phyloP scores from a whole-genome alignment of 1,140 invertebrate species.

The Orchestia grillus region DNA sequence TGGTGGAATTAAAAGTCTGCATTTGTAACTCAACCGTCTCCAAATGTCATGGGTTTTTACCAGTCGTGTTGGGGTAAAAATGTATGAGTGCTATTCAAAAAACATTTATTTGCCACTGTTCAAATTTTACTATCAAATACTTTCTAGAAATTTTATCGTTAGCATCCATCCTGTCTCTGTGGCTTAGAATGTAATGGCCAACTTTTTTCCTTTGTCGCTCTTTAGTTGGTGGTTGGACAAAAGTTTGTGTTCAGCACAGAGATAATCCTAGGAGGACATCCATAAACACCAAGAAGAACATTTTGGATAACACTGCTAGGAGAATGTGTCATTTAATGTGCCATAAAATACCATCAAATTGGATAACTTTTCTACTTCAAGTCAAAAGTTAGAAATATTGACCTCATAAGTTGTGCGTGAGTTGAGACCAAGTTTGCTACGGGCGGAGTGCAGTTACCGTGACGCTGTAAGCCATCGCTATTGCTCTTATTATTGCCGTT shows the following conservation, averaged over 20 bases:
- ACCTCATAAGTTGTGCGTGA: conserved; percentile 38
- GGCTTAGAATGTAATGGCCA: not conserved
- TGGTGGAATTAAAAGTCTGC: too few species aligned
- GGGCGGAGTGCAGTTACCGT: not conserved
- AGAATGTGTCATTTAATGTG: conserved; percentile 55
- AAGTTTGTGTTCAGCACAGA: not conserved
- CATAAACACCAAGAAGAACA: conserved; percentile 24
- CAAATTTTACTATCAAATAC: too few species aligned
- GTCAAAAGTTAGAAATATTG: conserved; percentile 53
- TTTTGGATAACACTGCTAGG: conserved; percentile 46
- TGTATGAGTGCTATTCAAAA: too few species aligned
- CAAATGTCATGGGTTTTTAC: too few species aligned
- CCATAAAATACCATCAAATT: conserved; percentile 56
- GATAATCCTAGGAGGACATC: conserved; percentile 20
- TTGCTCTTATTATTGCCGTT: conserved; percentile 15
- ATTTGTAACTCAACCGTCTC: too few species aligned
- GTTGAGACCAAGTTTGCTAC: not conserved
- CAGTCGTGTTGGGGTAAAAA: too few species aligned
- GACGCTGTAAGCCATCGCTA: not conserved
- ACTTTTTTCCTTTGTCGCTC: not conserved
- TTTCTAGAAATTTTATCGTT: not conserved
- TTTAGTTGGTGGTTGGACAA: not conserved
- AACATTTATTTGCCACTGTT: too few species aligned
- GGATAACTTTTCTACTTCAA: conserved; percentile 49
- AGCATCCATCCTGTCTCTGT: not conserved